phyloP scores from a whole-genome alignment of 1,140 invertebrate genomes.

The Brachionus manjavacas region DNA sequence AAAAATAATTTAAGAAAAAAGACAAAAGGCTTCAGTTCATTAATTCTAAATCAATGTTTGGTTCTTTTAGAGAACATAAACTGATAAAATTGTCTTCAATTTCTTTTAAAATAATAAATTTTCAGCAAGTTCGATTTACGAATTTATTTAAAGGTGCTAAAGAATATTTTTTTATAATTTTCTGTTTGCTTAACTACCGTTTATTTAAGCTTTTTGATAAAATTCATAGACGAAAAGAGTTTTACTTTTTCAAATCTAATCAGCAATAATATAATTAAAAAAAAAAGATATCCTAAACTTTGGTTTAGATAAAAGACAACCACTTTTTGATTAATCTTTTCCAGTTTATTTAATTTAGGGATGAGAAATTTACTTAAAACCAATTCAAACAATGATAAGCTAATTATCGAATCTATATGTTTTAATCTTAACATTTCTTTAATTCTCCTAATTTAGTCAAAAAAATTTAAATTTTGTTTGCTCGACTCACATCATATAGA shows the following conservation, averaged over 20 bases:
- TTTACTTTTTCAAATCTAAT: background rate
- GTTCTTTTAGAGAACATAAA: too few relatives aligned
- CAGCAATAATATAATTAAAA: background rate
- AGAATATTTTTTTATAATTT: background rate
- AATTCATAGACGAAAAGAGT: background rate
- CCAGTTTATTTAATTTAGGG: background rate
- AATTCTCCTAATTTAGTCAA: background rate
- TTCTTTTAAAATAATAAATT: too few relatives aligned
- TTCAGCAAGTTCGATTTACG: too few relatives aligned
- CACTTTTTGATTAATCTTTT: background rate
- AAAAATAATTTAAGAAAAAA: too few relatives aligned
- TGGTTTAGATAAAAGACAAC: background rate
- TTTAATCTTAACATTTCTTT: background rate
- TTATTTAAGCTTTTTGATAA: background rate
- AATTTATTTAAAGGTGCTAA: background rate
- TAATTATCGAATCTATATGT: background rate
- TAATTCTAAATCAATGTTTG: too few relatives aligned
- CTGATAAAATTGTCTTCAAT: too few relatives aligned
- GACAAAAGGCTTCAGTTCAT: too few relatives aligned
- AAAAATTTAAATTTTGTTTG: background rate
- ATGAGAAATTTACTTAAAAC: background rate
- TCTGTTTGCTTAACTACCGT: background rate
- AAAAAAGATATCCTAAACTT: background rate
- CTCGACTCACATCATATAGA: background rate
- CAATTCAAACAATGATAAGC: background rate